phyloP scores from a whole-genome alignment of 1,140 invertebrate species.

The Drosophila elegans region DNA sequence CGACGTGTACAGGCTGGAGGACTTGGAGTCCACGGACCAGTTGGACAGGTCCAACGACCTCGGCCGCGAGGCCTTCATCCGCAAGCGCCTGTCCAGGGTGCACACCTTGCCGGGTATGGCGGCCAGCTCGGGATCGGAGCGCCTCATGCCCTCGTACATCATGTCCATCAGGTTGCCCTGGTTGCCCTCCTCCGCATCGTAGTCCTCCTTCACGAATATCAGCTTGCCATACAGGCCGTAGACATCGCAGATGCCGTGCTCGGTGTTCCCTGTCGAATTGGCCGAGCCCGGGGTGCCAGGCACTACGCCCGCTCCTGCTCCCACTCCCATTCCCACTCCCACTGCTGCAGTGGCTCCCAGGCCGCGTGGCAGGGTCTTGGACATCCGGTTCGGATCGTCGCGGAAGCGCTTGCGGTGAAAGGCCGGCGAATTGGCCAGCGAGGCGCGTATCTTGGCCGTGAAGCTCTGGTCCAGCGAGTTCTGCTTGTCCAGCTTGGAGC shows the following conservation, averaged over 20 bases:
- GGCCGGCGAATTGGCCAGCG: conserved; percentile 89
- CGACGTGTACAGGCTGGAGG: conserved; percentile 92
- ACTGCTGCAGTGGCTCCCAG: conserved; percentile 86
- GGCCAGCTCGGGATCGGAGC: conserved; percentile 93
- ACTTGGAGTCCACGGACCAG: conserved; percentile 94
- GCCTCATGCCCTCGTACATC: conserved; percentile 90
- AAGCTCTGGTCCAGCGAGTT: conserved; percentile 87
- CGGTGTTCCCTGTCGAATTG: conserved; percentile 85
- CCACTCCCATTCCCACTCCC: conserved; percentile 34
- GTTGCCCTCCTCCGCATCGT: conserved; percentile 91
- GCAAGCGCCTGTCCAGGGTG: conserved; percentile 91
- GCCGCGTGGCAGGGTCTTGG: conserved; percentile 92
- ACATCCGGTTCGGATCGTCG: conserved; percentile 87
- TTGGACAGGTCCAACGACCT: conserved; percentile 93
- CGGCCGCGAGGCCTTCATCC: conserved; percentile 92
- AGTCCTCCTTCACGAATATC: conserved; percentile 93
- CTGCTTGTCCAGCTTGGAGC: conserved; percentile 87
- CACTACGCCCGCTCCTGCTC: conserved; percentile 83
- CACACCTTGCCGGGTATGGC: conserved; percentile 92
- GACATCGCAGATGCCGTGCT: conserved; percentile 91
- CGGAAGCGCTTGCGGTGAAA: conserved; percentile 89
- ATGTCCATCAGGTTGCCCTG: conserved; percentile 87
- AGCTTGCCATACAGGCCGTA: conserved; percentile 95
- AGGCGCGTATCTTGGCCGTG: conserved; percentile 87
- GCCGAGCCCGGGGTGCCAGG: conserved; percentile 81